phyloP scores from a whole-genome alignment of 2,797 vertebrate species.

The Rhadinocentrus ornatus region DNA sequence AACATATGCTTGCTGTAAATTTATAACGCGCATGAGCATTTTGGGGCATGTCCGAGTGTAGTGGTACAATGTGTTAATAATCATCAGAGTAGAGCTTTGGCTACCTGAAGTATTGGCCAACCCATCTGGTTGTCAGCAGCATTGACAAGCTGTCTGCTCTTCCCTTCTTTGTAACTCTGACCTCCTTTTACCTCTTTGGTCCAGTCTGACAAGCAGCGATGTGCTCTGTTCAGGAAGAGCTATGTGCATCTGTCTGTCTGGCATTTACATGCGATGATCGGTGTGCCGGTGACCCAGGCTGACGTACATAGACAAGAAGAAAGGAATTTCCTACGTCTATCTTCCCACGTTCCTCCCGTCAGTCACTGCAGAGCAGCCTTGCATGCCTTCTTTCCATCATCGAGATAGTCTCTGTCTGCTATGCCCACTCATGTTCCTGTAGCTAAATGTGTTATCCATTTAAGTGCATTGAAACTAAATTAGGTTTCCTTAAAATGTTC shows the following conservation, averaged over 20 bases:
- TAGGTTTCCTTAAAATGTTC: constrained; percentile 32
- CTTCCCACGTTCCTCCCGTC: constrained; percentile 53
- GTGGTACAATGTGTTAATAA: constrained; percentile 51
- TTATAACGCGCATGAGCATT: constrained; percentile 4
- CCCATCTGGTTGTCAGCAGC: constrained; percentile 70
- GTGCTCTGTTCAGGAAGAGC: constrained; percentile 54
- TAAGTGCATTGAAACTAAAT: constrained; percentile 40
- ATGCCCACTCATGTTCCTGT: constrained; percentile 37
- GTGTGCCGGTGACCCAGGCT: constrained; percentile 57
- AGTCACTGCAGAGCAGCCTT: constrained; percentile 42
- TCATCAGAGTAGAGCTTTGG: constrained; percentile 39
- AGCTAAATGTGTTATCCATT: constrained; percentile 50
- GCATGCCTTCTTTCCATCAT: constrained; percentile 46
- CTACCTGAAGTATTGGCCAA: constrained; percentile 53
- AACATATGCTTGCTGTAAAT: constrained; percentile 20
- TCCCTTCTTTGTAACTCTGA: constrained; percentile 52
- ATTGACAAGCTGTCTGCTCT: constrained; percentile 71
- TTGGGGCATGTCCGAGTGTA: constrained; percentile 35
- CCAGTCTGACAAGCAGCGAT: constrained; percentile 68
- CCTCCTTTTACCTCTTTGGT: constrained; percentile 62
- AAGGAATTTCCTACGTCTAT: constrained; percentile 57
- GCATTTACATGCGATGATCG: constrained; percentile 52
- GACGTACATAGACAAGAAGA: constrained; percentile 51
- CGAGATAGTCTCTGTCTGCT: constrained; percentile 21
- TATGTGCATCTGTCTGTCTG: constrained; percentile 60